Base-by-base conservation (phyloP, 2,797 vertebrate species). In the Myotis daubentonii region DNA sequence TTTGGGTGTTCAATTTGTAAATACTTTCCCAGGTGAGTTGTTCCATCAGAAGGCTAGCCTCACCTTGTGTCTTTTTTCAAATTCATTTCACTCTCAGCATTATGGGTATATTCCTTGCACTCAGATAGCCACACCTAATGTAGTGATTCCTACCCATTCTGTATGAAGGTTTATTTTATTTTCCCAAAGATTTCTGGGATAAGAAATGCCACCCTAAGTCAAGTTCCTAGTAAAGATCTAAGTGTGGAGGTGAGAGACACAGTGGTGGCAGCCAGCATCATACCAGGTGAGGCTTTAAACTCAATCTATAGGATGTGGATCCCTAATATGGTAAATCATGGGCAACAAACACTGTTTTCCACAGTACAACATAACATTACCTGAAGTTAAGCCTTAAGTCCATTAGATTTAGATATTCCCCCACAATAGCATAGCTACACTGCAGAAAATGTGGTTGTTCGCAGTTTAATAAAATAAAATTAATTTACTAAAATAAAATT, bases 401-500 rank as follows among this genome's bases (percentile, higher is more conserved):
- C 60, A 68, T 62, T 87, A 60, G 23, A 86, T 93, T 84, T 90
- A 89, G 28, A 62, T 38, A 70, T 41, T 47, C 74, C 36, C 36
- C 71, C 38, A 74, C 16, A 51, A 89, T 70, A 44, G 33, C n/a
- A 89, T 20, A 75, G 44, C 25, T 72, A 94, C 19, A 57, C 15
- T 71, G 5, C 28, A 78, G 22, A 94, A 96, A 85, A 82, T 44
- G 33, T 72, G 7, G 16, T n/a, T 91, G 7, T 36, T 65, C 33
- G 38, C n/a, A 92, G 28, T 76, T 83, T 49, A 25, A 25, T 68
- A 57, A 89, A 60, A 44, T 51, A 9, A 78, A 84, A 66, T 93
- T 85, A 95, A 80, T 41, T 75, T 72, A 88, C 91, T 86, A 75
- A 93, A 96, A 57, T 86, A 49, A 94, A 94, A 82, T 72, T 44